Conservation (phyloP, 64 coral and sea anemone species). For the Actinia equina region DNA sequence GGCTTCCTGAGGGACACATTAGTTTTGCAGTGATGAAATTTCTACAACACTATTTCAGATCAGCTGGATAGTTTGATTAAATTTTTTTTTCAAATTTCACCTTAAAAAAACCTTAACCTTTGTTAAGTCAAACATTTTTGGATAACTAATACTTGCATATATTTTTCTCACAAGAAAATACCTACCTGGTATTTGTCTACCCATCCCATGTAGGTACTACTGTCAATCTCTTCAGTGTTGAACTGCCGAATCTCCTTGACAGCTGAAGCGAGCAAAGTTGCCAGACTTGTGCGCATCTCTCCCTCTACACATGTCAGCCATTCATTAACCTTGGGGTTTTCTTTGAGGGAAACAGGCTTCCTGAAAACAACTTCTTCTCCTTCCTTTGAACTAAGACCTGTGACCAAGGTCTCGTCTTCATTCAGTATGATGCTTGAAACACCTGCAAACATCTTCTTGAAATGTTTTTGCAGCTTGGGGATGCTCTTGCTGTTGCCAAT, state of each 20-base stretch:
- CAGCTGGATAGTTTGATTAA: too few relatives aligned
- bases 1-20: too few relatives aligned
- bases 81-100: too few relatives aligned
- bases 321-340: conserved; percentile 98
- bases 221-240: conserved; percentile 74
- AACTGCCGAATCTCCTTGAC: conserved; percentile 92
- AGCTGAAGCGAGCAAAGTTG: conserved; percentile 72
- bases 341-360: conserved; percentile 84
- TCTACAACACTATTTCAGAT: too few relatives aligned
- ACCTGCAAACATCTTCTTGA: conserved; percentile 99
- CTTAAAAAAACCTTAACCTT: too few relatives aligned
- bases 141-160: neutral
- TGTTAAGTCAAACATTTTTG: too few relatives aligned
- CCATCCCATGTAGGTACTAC: conserved; percentile 80
- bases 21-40: too few relatives aligned
- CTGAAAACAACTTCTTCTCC: conserved; percentile 96
- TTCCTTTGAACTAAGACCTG: conserved; percentile 90
- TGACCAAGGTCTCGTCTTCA: conserved; percentile 77
- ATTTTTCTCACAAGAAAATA: neutral
- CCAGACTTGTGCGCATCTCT: conserved; percentile 92
- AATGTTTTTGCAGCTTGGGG: conserved; percentile 98
- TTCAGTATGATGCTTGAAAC: conserved; percentile 85
- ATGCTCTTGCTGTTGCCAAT: conserved; percentile 99
- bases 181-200: conserved; percentile 93
- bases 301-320: conserved; percentile 94